Evolutionary conservation across 2,113 vertebrate species (phyloP).

Genomic region (Neogale vison): DNA sequence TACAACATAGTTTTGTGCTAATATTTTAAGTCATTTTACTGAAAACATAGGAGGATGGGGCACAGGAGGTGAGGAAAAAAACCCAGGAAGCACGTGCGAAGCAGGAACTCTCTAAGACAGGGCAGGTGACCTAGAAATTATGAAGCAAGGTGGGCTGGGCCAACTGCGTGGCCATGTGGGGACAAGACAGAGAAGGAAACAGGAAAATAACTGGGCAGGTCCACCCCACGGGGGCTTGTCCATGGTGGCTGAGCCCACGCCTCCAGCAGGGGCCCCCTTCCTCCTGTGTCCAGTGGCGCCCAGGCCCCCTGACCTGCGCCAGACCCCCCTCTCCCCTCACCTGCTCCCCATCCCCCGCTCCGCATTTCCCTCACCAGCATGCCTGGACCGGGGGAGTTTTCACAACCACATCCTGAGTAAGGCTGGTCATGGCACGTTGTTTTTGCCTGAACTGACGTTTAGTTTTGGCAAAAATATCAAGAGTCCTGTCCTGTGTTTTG

Average conservation of each 20-base stretch:
- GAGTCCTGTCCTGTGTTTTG: not conserved
- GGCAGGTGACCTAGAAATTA: not conserved
- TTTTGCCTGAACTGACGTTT: not conserved
- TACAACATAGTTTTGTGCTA: conserved; percentile 25
- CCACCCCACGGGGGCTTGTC: fast-evolving
- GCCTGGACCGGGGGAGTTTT: not conserved
- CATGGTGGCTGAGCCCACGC: not conserved
- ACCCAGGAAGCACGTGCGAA: not conserved
- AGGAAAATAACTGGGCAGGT: not conserved
- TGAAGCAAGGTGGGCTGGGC: not conserved
- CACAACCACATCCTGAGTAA: not conserved
- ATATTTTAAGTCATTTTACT: conserved; percentile 38
- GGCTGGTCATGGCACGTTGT: not conserved
- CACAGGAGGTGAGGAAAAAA: not conserved
- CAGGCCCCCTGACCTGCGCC: not conserved
- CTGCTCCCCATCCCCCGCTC: no score
- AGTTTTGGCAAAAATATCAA: not conserved
- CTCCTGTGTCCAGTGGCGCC: fast-evolving
- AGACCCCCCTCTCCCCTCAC: not conserved
- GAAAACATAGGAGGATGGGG: conserved; percentile 15
- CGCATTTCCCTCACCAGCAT: fast-evolving
- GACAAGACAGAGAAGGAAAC: not conserved
- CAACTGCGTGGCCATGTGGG: fast-evolving
- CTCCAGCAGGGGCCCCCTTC: not conserved
- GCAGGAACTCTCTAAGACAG: not conserved